These are phyloP conservation scores for Clanis bilineata DNA, from an alignment of 2,888 invertebrate species.

Conservation along the genomic window DNA sequence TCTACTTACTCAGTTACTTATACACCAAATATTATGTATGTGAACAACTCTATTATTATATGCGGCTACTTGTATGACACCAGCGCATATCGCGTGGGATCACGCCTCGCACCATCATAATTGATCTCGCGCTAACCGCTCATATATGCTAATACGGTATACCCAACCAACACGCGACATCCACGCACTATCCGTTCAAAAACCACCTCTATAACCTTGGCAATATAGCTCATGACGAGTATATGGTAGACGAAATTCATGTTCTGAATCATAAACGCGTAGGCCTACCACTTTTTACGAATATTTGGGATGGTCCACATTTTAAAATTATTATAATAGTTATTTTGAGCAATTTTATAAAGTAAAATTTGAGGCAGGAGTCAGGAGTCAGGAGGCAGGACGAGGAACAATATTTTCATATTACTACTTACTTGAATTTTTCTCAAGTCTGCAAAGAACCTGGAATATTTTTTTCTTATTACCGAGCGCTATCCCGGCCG, in stretches of 20 bases:
- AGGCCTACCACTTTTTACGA: neutral
- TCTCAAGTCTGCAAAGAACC: too few relatives aligned
- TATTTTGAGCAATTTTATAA: too few relatives aligned
- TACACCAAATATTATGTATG: too few relatives aligned
- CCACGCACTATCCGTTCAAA: neutral
- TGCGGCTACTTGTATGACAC: slow-evolving; percentile 25
- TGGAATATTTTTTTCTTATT: too few relatives aligned
- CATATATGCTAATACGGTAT: slow-evolving; percentile 56
- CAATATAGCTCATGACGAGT: neutral
- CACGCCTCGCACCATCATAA: slow-evolving; percentile 50
- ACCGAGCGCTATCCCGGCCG: too few relatives aligned
- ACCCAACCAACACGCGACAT: slow-evolving; percentile 25
- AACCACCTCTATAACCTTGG: neutral
- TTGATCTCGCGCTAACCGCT: slow-evolving; percentile 42
- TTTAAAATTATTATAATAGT: neutral
- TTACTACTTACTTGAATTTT: too few relatives aligned
- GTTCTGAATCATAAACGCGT: neutral
- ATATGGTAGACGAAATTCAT: neutral
- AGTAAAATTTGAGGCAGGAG: too few relatives aligned
- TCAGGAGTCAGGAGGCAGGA: too few relatives aligned
- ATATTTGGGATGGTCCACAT: neutral
- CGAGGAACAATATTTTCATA: too few relatives aligned
- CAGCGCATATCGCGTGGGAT: slow-evolving; percentile 44
- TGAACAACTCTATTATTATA: neutral
- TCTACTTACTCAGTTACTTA: too few relatives aligned